Base-by-base conservation (phyloP, 2,113 vertebrate genomes). In the Verasper variegatus region DNA sequence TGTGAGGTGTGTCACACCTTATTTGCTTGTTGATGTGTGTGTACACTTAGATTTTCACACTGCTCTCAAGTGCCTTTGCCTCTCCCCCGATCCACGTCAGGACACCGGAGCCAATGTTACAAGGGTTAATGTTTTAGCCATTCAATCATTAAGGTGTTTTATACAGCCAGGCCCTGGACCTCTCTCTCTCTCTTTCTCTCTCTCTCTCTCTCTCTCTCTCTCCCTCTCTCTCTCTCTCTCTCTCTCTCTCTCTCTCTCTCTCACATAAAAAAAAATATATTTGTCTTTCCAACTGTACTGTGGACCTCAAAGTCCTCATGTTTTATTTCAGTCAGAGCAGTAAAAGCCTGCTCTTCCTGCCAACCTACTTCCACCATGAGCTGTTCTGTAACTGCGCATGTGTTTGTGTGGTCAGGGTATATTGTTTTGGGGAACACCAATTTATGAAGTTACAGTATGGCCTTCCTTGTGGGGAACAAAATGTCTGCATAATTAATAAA, bases 261-360 rank as follows among this genome's bases (percentile, higher is more conserved):
- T 23, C 59, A 42, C n/a, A n/a, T 94, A 93, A 93, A 94, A 86
- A 91, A 94, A 93, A 91, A 84, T 93, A 94, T 94, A 94, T 95
- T 94, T 95, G 94, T 95, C 94, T 95, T 95, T 94, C 94, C 92
- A 94, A 91, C 93, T 93, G 93, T 92, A 94, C 91, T 85, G 91
- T 93, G 92, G 89, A 94, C 93, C 91, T 89, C 93, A 94, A 92
- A 93, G 92, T 92, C 92, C 91, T 92, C 81, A 74, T 91, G 88
- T 94, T 94, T 94, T 94, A 94, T 91, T 93, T 94, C 92, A 83
- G 89, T 87, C 91, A 68, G 83, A 56, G 89, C 88, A 86, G 89
- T 95, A 95, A 95, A 95, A 91, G 72, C 76, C 70, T 84, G 82
- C 83, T 90, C 89, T 91, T 91, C 78, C 71, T 86, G 73, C 71